Base-by-base conservation (phyloP, 2,113 vertebrate species). In the Ophiodon elongatus region DNA sequence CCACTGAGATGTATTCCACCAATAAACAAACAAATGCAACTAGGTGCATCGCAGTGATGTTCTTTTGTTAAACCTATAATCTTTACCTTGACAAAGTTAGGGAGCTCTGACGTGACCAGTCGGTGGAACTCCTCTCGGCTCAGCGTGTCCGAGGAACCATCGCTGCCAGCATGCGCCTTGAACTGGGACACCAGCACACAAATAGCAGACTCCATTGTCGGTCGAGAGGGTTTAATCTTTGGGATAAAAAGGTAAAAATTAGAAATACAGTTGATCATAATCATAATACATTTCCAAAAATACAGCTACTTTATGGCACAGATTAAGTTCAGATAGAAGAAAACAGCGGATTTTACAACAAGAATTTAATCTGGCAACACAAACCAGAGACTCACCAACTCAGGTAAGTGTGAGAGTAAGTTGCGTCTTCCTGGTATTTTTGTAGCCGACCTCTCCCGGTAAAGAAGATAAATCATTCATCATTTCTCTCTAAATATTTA, bases 101-200 rank as follows among this genome's bases (percentile, higher is more conserved):
- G 66, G 4, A 92, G 88, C 79, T 91, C 76, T 56, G 85, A 45
- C n/a, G 35, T 65, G 35, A 91, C 72, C 59, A 88, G 80, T 71
- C 45, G 88, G 27, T 52, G 41, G 59, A 91, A 89, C 77, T 91
- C 87, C 17, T 88, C 87, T 59, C 57, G 81, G 83, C 87, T 89
- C 60, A 91, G 80, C 0, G 60, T 93, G 80, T 88, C 83, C 11
- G 72, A 62, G 35, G 76, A 90, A 52, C 81, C 88, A 19, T 93
- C 82, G 3, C 21, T 80, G 31, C 82, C 82, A 50, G 89, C 72
- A 4, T 77, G 89, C 0, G 23, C 15, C 76, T 85, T 91, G 62
- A 93, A 92, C 84, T 87, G 76, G 62, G 84, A 75, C 81, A 90
- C 82, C 66, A 91, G 70, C 6, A 85, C 76, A 33, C 17, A 43